Evolutionary conservation across 1,140 invertebrate genomes (phyloP), one percentile per base, ranked within the genome.

Genomic region (Radopholus similis): DNA sequence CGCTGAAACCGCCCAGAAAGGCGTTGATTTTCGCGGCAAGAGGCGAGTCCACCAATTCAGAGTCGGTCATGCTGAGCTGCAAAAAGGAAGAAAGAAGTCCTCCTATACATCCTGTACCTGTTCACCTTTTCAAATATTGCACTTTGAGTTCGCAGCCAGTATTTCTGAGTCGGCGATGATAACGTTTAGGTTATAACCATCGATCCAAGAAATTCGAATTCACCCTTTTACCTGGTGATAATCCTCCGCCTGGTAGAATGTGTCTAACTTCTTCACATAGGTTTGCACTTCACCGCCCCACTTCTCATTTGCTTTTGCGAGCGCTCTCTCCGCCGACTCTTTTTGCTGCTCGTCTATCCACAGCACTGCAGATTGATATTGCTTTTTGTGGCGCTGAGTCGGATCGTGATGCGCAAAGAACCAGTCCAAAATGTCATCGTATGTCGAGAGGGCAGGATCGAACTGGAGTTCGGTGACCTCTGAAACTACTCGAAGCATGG

Each of bases 351-450:
- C 89, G 66, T 90, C 88, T 74, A 94, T 90, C 81, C 91, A 95
- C 40, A 95, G 88, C 76, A 97, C 93, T 66, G 92, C 85, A 0
- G 93, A 95, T 84, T 91, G 91, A 77, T 97, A 97, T 89, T 95
- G 87, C 60, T 82, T 90, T 86, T 93, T 83, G 89, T 91, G 60
- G 89, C 88, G 87, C 0, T 87, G 88, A 2, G 89, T 90, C 1
- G 94, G 86, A 80, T 96, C 90, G 81, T 97, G 93, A 81, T 92
- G 90, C 59, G 89, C 88, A 92, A 93, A 97, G 85, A 96, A 97
- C 65, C 92, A 84, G 32, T 89, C 84, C 23, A 96, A 83, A 11
- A 97, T 83, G 26, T 91, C 85, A 58, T 72, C 84, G 78, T 89
- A 97, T 2, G 86, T 87, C 5, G 91, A 87, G 5, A 87, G 76